Conservation (phyloP, 2,113 vertebrate species). For the Catharus minimus region DNA sequence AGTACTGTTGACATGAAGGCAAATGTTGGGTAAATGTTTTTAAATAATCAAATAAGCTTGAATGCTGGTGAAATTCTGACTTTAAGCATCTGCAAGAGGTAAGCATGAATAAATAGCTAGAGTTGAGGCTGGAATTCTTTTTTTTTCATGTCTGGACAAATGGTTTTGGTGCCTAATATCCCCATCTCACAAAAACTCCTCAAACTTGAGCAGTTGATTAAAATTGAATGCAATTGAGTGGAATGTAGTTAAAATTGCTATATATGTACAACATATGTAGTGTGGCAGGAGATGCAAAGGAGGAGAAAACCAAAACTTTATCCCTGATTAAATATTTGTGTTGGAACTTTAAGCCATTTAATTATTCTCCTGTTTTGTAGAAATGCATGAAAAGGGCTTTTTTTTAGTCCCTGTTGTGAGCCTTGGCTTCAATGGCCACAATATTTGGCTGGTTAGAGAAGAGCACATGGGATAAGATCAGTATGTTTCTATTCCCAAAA, state of each 20-base stretch:
- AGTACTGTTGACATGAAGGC: not conserved
- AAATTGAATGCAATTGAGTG: too few relatives aligned
- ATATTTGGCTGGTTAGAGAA: not conserved
- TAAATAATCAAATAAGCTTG: not conserved
- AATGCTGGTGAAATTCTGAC: not conserved
- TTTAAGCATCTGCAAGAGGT: not conserved
- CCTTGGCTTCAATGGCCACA: not conserved
- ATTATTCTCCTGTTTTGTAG: not conserved
- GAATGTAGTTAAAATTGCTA: not conserved
- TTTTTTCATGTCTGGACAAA: not conserved
- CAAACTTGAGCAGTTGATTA: not conserved
- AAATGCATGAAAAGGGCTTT: not conserved
- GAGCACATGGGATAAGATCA: not conserved
- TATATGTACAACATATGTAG: rapidly evolving
- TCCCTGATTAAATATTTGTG: not conserved
- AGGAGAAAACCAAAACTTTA: not conserved
- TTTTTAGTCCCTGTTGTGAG: not conserved
- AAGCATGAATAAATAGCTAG: not conserved
- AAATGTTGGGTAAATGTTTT: not conserved
- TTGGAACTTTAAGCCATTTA: not conserved
- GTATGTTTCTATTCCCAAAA: not conserved
- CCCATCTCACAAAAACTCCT: not conserved
- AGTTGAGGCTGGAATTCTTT: not conserved
- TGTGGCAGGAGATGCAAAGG: not conserved
- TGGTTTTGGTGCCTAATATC: not conserved